phyloP scores from a whole-genome alignment of 2,888 invertebrate genomes.

The Listrodromus nycthemerus region DNA sequence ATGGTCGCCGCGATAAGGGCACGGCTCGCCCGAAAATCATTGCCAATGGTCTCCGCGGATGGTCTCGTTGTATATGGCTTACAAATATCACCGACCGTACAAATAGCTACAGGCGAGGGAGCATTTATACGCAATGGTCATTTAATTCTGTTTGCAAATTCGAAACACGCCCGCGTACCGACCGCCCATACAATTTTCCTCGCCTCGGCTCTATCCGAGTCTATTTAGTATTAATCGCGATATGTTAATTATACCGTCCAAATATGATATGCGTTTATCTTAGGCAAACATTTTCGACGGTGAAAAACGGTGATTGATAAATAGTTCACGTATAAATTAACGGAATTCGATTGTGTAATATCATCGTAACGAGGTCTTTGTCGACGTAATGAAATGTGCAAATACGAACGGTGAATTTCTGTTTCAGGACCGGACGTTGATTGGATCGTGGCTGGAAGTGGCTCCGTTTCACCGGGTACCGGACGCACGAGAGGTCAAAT shows the following conservation, averaged over 20 bases:
- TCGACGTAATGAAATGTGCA: not conserved
- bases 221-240: constrained; percentile 3
- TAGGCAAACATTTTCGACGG: not conserved
- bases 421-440: constrained; percentile 89
- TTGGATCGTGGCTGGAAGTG: constrained; percentile 90
- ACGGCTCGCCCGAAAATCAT: constrained; percentile 90
- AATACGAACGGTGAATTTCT: not conserved
- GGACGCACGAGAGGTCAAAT: constrained; percentile 79
- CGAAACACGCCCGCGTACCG: not conserved
- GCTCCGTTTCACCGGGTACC: constrained; percentile 87
- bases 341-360: not conserved
- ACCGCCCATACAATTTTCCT: not conserved
- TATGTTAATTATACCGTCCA: not conserved
- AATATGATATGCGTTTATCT: not conserved
- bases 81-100: constrained; percentile 85
- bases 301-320: not conserved
- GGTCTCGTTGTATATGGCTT: constrained; percentile 91
- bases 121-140: constrained; percentile 1
- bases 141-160: constrained; percentile 15
- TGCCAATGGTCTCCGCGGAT: constrained; percentile 90
- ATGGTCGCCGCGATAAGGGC: constrained; percentile 89
- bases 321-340: not conserved
- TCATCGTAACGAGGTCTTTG: not conserved
- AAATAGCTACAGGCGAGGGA: constrained; percentile 77
- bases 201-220: not conserved